Evolutionary conservation across 2,113 vertebrate genomes (phyloP).

Genomic region (Bungarus multicinctus): DNA sequence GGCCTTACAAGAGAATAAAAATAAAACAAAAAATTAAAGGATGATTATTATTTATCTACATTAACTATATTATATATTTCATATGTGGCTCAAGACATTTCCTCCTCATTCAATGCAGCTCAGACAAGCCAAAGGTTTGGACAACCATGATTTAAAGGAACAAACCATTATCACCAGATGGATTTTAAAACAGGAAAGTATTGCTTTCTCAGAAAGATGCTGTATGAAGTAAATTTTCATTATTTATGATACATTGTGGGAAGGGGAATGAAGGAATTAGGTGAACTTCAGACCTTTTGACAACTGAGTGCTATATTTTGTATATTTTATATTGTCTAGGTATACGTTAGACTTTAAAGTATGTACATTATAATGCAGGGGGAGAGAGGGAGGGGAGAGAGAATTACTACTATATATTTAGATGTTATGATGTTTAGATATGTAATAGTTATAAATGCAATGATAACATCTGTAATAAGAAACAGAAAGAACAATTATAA

Average conservation of each 20-base stretch:
- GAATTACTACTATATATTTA: neutral
- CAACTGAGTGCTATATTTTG: neutral
- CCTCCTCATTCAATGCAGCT: neutral
- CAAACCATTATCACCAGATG: neutral
- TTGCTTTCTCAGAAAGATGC: neutral
- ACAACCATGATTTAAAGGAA: neutral
- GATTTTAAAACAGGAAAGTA: neutral
- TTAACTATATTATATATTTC: neutral
- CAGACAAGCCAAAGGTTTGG: neutral
- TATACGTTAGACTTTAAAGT: neutral
- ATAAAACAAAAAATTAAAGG: neutral
- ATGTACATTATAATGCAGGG: neutral
- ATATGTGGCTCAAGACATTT: neutral
- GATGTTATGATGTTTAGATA: neutral
- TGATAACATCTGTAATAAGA: neutral
- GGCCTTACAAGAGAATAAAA: neutral
- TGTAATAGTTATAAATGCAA: neutral
- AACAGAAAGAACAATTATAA: neutral
- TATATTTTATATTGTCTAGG: neutral
- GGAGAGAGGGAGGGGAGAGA: neutral
- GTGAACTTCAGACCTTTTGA: constrained; percentile 2
- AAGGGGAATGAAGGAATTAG: neutral
- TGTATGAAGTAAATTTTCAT: neutral
- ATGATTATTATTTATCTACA: neutral
- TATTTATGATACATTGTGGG: neutral